These are phyloP conservation scores for Actinopyga echinites DNA, from an alignment of 53 echinoderm and acorn worm species.

Conservation along the genomic window DNA sequence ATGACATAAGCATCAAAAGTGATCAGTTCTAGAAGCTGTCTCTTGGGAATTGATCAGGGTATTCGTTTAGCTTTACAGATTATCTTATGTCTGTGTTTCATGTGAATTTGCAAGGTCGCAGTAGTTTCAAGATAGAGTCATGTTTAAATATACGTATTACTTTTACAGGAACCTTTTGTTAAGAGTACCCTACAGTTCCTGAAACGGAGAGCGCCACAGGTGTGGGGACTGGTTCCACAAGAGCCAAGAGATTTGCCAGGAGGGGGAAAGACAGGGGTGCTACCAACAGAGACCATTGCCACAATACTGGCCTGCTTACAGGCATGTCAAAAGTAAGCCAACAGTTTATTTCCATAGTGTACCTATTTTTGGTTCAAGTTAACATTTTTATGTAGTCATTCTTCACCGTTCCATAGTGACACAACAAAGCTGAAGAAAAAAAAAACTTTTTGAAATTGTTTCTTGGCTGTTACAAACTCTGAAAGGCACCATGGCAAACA, in stretches of 20 bases:
- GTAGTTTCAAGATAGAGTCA: too few species aligned
- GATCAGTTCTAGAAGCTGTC: too few species aligned
- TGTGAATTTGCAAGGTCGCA: not conserved
- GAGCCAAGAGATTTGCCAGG: slow-evolving; percentile 74
- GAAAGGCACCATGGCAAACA: too few species aligned
- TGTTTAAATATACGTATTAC: not conserved
- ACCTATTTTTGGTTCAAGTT: not conserved
- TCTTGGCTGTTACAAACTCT: too few species aligned
- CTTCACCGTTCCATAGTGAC: too few species aligned
- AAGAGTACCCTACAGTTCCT: slow-evolving; percentile 92
- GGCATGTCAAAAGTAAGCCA: slow-evolving; percentile 82
- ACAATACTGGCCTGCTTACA: slow-evolving; percentile 96
- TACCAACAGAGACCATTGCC: slow-evolving; percentile 97
- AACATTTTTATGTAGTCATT: too few species aligned
- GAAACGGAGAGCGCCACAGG: slow-evolving; percentile 96
- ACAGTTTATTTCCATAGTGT: not conserved
- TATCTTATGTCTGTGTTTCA: not conserved
- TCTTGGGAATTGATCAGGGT: too few species aligned
- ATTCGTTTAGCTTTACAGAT: too few species aligned
- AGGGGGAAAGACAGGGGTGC: slow-evolving; percentile 87
- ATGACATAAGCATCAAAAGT: too few species aligned
- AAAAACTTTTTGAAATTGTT: too few species aligned
- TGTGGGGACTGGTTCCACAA: slow-evolving; percentile 73
- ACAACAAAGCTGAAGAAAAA: too few species aligned
- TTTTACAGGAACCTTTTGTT: slow-evolving; percentile 85